Conservation (phyloP, 35 echinoderm and acorn worm species). For the Strongylocentrotus purpuratus region DNA sequence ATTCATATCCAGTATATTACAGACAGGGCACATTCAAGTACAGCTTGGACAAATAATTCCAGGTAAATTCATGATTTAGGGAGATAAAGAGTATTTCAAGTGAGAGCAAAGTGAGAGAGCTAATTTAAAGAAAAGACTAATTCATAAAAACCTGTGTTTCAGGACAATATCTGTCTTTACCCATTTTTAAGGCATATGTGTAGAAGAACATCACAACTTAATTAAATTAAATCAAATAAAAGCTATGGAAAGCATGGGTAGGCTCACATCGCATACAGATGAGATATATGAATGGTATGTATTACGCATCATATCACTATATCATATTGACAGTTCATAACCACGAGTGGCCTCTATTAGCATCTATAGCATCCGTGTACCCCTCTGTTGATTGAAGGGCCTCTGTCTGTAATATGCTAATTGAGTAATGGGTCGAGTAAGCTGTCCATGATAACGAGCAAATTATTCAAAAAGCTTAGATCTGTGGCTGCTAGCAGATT, state of each 20-base stretch:
- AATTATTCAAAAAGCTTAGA: not conserved
- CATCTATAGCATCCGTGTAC: not conserved
- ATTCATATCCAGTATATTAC: no score
- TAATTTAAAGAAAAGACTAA: no score
- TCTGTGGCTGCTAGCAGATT: not conserved
- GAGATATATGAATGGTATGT: not conserved
- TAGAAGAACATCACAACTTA: no score
- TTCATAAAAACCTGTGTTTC: no score
- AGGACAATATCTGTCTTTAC: no score
- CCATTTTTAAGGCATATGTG: no score
- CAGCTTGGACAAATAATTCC: no score
- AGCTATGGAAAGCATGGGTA: not conserved
- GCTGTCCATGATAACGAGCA: not conserved
- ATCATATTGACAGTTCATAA: not conserved
- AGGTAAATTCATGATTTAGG: no score
- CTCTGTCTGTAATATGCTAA: not conserved
- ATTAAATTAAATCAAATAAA: not conserved
- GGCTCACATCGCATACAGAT: no score
- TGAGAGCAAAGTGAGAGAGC: no score
- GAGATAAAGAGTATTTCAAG: no score
- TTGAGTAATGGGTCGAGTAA: not conserved
- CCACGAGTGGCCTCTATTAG: not conserved
- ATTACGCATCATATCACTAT: slow-evolving; percentile 3
- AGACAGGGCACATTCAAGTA: no score
- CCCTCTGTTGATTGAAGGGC: not conserved